A percentile compares a stretch with the other conserved stretches of the same genome.
These are phyloP conservation scores for Nothocercus julius DNA, from an alignment of 2,113 vertebrate genomes.

Conservation along the genomic window DNA sequence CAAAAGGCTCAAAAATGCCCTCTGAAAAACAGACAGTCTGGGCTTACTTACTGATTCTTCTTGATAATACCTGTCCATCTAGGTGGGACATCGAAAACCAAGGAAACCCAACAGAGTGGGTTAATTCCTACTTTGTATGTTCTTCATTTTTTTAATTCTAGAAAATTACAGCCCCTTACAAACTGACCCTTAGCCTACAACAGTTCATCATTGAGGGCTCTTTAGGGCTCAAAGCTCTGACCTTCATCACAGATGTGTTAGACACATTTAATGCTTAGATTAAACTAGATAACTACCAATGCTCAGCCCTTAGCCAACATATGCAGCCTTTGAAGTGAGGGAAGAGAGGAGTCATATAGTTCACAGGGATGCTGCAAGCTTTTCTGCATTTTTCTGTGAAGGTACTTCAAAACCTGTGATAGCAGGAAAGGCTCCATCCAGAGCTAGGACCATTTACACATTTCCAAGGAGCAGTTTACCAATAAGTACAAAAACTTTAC, in stretches of 20 bases:
- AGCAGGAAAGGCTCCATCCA: not conserved
- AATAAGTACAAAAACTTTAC: not conserved
- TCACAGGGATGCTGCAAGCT: not conserved
- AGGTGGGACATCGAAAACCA: not conserved
- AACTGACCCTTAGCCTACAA: not conserved
- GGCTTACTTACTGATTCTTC: not conserved
- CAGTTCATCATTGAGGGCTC: not conserved
- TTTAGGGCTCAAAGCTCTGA: not conserved
- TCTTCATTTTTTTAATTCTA: not conserved
- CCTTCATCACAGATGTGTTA: not conserved
- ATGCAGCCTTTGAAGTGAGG: not conserved
- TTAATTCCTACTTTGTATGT: not conserved
- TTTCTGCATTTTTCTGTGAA: not conserved
- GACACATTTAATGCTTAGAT: not conserved
- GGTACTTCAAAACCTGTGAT: not conserved
- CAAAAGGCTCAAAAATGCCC: constrained; percentile 17
- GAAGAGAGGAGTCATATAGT: not conserved
- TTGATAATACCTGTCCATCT: not conserved
- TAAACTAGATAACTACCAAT: not conserved
- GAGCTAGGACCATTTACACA: not conserved
- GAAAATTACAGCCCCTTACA: not conserved
- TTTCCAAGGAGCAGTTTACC: not conserved
- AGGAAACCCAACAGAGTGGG: not conserved
- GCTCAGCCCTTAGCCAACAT: not conserved
- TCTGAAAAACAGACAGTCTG: constrained; percentile 15